These are phyloP conservation scores for Incurvaria masculella DNA, from an alignment of 2,888 invertebrate species.

Conservation along the genomic window DNA sequence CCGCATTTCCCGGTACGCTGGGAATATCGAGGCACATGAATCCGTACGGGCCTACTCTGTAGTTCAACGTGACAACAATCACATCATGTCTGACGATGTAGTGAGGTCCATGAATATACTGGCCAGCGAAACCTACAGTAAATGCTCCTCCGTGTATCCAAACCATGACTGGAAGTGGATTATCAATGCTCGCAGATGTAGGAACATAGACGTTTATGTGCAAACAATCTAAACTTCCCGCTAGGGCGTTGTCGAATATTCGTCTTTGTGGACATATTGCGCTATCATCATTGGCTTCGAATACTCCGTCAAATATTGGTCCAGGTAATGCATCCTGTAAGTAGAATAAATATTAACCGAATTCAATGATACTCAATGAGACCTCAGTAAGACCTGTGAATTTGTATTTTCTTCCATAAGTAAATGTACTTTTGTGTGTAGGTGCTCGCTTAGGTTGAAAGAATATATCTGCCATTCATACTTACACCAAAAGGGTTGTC, in stretches of 20 bases:
- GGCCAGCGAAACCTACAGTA: slow-evolving; percentile 19
- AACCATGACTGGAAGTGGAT: slow-evolving; percentile 29
- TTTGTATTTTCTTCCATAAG: too few relatives aligned
- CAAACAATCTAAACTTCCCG: slow-evolving; percentile 27
- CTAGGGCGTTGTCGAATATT: slow-evolving; percentile 15
- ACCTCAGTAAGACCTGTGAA: too few relatives aligned
- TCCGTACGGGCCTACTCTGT: slow-evolving; percentile 31
- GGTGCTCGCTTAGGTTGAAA: too few relatives aligned
- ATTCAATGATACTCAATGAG: too few relatives aligned
- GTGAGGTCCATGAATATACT: slow-evolving; percentile 22
- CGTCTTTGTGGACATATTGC: slow-evolving; percentile 29
- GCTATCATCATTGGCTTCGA: slow-evolving; percentile 30
- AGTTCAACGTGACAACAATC: slow-evolving; percentile 28
- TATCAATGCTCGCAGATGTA: slow-evolving; percentile 18
- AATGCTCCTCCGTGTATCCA: slow-evolving; percentile 31
- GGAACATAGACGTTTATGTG: slow-evolving; percentile 29
- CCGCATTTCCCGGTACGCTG: slow-evolving; percentile 32
- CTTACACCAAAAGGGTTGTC: slow-evolving; percentile 27
- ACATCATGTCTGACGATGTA: slow-evolving; percentile 29
- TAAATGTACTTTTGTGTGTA: too few relatives aligned
- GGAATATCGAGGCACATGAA: slow-evolving; percentile 32
- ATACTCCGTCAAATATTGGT: slow-evolving; percentile 22
- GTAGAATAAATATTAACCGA: too few relatives aligned
- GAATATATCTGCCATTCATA: too few relatives aligned
- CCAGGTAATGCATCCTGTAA: slow-evolving; percentile 24